These are phyloP conservation scores for Cerceris ruficornis DNA, from an alignment of 2,888 invertebrate species.

Conservation along the genomic window DNA sequence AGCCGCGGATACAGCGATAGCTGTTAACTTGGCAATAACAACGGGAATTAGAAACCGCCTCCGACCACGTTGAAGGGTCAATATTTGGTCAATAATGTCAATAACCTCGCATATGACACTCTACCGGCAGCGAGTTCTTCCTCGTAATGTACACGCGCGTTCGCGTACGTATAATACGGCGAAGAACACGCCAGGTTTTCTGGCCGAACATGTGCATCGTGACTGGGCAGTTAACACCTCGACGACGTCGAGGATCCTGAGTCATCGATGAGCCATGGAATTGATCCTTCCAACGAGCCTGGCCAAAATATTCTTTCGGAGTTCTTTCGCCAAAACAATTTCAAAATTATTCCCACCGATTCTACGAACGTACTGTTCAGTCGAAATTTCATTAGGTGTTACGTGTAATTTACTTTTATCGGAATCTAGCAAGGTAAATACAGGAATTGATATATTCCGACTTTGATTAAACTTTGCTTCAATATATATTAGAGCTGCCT, in stretches of 20 bases:
- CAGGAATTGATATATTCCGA: too few species aligned
- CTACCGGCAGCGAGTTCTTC: conserved; percentile 29
- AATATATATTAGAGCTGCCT: too few species aligned
- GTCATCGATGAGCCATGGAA: conserved; percentile 64
- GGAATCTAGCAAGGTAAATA: too few species aligned
- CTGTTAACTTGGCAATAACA: conserved; percentile 11
- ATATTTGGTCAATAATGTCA: conserved; percentile 75
- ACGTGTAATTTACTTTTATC: too few species aligned
- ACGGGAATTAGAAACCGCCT: conserved; percentile 33
- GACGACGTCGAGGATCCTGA: conserved; percentile 57
- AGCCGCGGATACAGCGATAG: conserved; percentile 8
- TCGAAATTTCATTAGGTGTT: too few species aligned
- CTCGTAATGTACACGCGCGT: conserved; percentile 42
- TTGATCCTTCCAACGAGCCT: conserved; percentile 47
- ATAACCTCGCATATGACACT: conserved; percentile 69
- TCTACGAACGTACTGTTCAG: too few species aligned
- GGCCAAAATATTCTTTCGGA: conserved; percentile 26
- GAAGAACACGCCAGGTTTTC: conserved; percentile 68
- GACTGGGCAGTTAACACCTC: conserved; percentile 76
- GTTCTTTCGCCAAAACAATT: too few species aligned
- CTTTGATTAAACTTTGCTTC: too few species aligned
- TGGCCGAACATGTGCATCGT: conserved; percentile 74
- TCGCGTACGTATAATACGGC: conserved; percentile 47
- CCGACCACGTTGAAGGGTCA: conserved; percentile 51
- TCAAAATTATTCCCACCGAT: too few species aligned